phyloP scores from a whole-genome alignment of 1,140 invertebrate species.

The Gerris buenoi region DNA sequence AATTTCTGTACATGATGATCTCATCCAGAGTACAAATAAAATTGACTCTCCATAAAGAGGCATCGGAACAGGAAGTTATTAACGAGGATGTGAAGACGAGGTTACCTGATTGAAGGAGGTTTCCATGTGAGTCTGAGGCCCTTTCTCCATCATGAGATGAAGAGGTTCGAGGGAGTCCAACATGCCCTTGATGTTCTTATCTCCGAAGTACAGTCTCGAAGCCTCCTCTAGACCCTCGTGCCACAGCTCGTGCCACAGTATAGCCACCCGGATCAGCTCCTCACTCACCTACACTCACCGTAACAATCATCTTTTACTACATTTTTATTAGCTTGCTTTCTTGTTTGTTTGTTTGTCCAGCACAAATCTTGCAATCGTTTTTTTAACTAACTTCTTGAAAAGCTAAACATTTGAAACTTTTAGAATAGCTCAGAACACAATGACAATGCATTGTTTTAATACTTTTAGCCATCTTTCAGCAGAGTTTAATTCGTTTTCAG shows the following conservation, averaged over 20 bases:
- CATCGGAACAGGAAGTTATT: too few relatives aligned
- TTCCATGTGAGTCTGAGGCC: constrained; percentile 90
- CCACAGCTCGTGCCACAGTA: constrained; percentile 99
- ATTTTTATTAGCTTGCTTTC: too few relatives aligned
- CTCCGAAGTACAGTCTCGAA: constrained; percentile 88
- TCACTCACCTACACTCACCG: constrained; percentile 84
- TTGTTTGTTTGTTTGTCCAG: too few relatives aligned
- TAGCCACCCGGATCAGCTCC: constrained; percentile 93
- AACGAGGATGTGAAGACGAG: constrained; percentile 4
- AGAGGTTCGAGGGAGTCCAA: constrained; percentile 87
- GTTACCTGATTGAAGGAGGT: constrained; percentile 79
- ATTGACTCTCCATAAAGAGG: not conserved
- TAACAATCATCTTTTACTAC: too few relatives aligned
- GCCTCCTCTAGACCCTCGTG: constrained; percentile 97
- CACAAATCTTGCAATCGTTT: too few relatives aligned
- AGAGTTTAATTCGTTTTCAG: too few relatives aligned
- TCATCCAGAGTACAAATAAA: not conserved
- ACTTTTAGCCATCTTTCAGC: too few relatives aligned
- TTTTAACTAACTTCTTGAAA: too few relatives aligned
- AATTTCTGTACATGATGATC: too few relatives aligned
- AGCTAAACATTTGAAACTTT: too few relatives aligned
- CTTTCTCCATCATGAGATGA: constrained; percentile 82
- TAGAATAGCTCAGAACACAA: too few relatives aligned
- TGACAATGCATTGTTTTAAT: too few relatives aligned
- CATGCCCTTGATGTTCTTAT: constrained; percentile 88